phyloP scores from a whole-genome alignment of 2,888 invertebrate genomes.

The Noctua janthina region DNA sequence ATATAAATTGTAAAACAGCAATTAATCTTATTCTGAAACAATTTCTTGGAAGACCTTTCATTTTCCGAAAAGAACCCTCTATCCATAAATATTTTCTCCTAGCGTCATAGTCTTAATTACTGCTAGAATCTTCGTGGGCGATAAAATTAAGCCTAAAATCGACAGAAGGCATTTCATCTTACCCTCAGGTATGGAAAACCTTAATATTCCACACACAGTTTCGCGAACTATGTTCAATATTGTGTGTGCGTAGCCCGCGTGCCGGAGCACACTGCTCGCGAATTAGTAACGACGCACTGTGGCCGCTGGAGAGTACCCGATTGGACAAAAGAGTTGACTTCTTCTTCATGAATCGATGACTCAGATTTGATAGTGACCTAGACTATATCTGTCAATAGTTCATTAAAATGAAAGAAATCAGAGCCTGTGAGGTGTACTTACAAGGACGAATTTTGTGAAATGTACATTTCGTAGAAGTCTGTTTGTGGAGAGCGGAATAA shows the following conservation, averaged over 20 bases:
- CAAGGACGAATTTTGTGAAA: background rate
- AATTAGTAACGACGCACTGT: slow-evolving; percentile 49
- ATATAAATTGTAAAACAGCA: background rate
- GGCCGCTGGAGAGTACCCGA: background rate
- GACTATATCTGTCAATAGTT: background rate
- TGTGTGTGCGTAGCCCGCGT: slow-evolving; percentile 50
- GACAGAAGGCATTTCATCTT: slow-evolving; percentile 30
- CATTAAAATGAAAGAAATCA: background rate
- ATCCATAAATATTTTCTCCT: background rate
- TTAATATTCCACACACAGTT: slow-evolving; percentile 48
- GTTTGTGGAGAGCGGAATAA: background rate
- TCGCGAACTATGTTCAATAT: slow-evolving; percentile 51
- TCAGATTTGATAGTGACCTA: background rate
- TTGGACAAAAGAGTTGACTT: background rate
- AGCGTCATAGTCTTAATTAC: slow-evolving; percentile 13
- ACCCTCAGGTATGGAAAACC: slow-evolving; percentile 32
- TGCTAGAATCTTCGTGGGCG: background rate
- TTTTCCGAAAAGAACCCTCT: background rate
- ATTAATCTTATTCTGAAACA: background rate
- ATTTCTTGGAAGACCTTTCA: background rate
- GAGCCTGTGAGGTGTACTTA: background rate
- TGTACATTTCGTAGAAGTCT: background rate
- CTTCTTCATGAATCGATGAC: background rate
- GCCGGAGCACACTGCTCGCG: slow-evolving; percentile 33
- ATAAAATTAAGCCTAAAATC: slow-evolving; percentile 26